Evolutionary conservation across 2,797 vertebrate species (phyloP).

Genomic region (Salmo trutta): DNA sequence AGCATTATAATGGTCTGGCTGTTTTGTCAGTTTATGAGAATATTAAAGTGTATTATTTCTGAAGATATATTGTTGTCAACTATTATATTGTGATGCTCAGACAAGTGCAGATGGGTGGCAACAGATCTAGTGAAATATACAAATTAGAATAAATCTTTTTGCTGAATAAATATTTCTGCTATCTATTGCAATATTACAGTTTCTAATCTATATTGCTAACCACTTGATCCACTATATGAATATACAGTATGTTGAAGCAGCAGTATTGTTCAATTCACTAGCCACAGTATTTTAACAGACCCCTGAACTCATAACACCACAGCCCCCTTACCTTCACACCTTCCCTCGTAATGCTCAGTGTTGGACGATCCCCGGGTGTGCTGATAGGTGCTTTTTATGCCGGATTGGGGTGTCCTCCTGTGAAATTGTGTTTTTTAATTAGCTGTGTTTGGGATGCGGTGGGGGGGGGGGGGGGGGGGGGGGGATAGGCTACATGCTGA

Average conservation of each 20-base stretch:
- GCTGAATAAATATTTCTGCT: background rate
- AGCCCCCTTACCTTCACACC: slow-evolving; percentile 54
- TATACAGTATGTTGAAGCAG: background rate
- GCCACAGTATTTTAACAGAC: slow-evolving; percentile 35
- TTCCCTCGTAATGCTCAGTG: slow-evolving; percentile 47
- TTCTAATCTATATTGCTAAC: background rate
- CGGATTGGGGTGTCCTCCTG: slow-evolving; percentile 76
- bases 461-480: too few relatives aligned
- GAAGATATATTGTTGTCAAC: background rate
- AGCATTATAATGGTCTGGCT: slow-evolving; percentile 43
- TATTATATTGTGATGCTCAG: background rate
- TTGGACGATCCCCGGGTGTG: slow-evolving; percentile 76
- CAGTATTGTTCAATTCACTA: background rate
- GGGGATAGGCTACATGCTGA: slow-evolving; percentile 72
- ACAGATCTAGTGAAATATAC: background rate
- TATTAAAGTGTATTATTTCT: background rate
- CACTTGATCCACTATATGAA: background rate
- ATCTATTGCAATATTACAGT: background rate
- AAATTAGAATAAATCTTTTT: background rate
- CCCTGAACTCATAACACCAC: slow-evolving; percentile 54
- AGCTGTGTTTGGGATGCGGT: slow-evolving; percentile 69
- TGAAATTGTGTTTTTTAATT: slow-evolving; percentile 86
- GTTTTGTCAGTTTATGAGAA: background rate
- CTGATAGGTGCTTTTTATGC: slow-evolving; percentile 78
- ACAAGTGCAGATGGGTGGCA: background rate